Conservation (phyloP, 2,113 vertebrate species). For the Malurus cyaneus region DNA sequence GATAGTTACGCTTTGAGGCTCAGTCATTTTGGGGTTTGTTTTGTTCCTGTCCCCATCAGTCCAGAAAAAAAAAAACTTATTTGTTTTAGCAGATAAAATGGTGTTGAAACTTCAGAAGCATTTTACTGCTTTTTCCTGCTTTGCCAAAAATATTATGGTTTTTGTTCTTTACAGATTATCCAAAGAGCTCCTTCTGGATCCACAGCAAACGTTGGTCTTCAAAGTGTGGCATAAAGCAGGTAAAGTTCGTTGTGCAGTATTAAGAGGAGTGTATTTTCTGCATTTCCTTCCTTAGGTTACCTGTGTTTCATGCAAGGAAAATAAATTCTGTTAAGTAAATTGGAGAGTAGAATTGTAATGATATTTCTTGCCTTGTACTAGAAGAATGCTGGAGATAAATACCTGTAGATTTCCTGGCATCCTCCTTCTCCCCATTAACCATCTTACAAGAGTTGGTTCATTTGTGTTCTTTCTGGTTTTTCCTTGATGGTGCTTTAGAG, state of each 20-base stretch:
- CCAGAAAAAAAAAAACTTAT: background rate
- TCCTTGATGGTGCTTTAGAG: background rate
- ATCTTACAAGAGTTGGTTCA: background rate
- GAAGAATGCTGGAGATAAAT: background rate
- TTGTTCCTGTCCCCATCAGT: background rate
- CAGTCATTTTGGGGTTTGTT: background rate
- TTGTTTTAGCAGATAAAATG: background rate
- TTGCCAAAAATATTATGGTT: background rate
- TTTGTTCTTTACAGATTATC: conserved; percentile 78
- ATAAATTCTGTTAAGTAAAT: background rate
- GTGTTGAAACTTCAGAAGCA: background rate
- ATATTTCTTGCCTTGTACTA: background rate
- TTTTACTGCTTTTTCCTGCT: background rate
- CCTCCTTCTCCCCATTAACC: background rate
- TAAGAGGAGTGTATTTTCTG: background rate
- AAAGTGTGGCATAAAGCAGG: conserved; percentile 98
- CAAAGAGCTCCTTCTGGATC: conserved; percentile 89
- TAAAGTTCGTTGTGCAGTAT: background rate
- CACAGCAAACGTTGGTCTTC: conserved; percentile 90
- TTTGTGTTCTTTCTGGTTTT: background rate
- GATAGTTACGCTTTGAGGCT: background rate
- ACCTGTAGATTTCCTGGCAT: background rate
- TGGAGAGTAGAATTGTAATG: background rate
- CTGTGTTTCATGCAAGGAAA: background rate
- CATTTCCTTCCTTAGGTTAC: background rate